phyloP scores from a whole-genome alignment of 2,797 vertebrate genomes.

The Rachycentron canadum region DNA sequence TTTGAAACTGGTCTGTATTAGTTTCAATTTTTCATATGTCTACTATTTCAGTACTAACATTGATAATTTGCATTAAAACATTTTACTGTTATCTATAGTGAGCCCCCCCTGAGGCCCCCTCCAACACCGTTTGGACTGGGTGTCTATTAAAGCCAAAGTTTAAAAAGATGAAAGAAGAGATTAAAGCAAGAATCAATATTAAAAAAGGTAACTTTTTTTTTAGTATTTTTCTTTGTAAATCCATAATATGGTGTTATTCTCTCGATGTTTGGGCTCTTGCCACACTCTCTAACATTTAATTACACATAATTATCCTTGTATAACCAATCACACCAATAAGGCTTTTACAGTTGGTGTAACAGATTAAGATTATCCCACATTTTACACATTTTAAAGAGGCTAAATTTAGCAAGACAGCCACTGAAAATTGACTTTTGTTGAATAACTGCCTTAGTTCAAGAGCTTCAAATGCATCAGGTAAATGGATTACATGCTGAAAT shows the following conservation, averaged over 20 bases:
- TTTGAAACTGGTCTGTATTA: neutral
- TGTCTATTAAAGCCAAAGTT: neutral
- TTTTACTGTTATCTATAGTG: neutral
- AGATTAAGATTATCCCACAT: constrained; percentile 25
- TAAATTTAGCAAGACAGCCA: neutral
- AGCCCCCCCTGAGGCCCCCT: neutral
- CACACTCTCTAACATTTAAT: neutral
- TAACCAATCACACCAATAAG: constrained; percentile 32
- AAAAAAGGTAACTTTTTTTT: neutral
- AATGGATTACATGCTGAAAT: constrained; percentile 44
- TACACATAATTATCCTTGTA: constrained; percentile 21
- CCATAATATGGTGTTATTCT: constrained; percentile 2
- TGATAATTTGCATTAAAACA: neutral
- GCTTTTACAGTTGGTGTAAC: constrained; percentile 18
- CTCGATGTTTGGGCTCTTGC: neutral
- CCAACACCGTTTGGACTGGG: neutral
- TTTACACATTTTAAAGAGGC: constrained; percentile 30
- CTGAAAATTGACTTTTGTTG: constrained; percentile 19
- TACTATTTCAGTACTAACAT: neutral
- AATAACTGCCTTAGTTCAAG: constrained; percentile 22
- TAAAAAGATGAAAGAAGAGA: neutral
- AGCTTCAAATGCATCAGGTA: constrained; percentile 41
- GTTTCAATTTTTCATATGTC: neutral
- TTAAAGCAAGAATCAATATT: neutral
- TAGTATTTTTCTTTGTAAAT: neutral